Evolutionary conservation across 1,140 invertebrate species (phyloP), one percentile per base, ranked within the genome.

Genomic region (Drosophila tristis): DNA sequence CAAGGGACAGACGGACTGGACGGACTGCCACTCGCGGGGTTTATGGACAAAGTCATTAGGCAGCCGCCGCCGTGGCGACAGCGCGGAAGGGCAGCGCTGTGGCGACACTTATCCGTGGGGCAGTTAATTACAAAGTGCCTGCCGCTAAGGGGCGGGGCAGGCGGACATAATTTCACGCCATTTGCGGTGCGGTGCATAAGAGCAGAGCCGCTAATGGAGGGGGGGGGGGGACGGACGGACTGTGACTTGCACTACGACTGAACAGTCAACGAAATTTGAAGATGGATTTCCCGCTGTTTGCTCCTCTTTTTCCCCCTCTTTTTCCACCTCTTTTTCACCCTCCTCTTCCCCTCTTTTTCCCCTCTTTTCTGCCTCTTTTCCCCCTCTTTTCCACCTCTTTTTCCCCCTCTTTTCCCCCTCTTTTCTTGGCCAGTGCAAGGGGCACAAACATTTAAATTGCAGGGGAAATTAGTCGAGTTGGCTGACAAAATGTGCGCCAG

Each of bases 41-140:
- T 84, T 89, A 89, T 89, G 84, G 74, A 64, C 74, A 75, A 54
- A 89, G 84, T 89, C 84, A 89, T 89, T 89, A 89, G 84, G 79
- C 76, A 84, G 67, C 67, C 16, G 16, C 16, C 16, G 16, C n/a
- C n/a, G n/a, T n/a, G n/a, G n/a, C n/a, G n/a, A n/a, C 76, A 84
- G 67, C 67, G 35, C 11, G 6, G 8, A 3, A 2, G 35, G 74
- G 76, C 68, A 78, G 80, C 23, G 35, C 35, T 39, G 35, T 67
- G 79, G 81, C 82, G 74, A 85, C 81, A 81, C 79, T 81, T 82
- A 74, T 81, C 79, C 53, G 39, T 62, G 64, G 80, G 74, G 71
- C 68, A 78, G 80, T 81, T 81, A 81, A 81, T 81, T 81, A 82
- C 78, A 78, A 78, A 81, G 74, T 68, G 78, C 77, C 48, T 63